These are phyloP conservation scores for Pseudomyrmex pallidus DNA, from an alignment of 1,140 invertebrate species.

Conservation along the genomic window DNA sequence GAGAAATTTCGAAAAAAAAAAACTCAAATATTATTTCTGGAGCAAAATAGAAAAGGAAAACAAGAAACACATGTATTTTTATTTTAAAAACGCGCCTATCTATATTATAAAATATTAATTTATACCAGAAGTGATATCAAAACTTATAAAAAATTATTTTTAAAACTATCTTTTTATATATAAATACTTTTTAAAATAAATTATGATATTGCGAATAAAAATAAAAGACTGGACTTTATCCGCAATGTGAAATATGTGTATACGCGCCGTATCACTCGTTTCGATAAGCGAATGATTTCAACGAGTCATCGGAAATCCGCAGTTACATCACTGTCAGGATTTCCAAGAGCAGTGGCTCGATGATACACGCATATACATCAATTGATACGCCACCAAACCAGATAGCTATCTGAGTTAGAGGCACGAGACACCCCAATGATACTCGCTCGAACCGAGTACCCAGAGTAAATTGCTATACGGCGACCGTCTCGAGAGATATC, in stretches of 20 bases:
- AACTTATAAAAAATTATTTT: no score
- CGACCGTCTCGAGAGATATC: conserved; percentile 60
- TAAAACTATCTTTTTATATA: no score
- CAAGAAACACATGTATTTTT: no score
- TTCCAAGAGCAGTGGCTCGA: neutral
- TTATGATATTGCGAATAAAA: no score
- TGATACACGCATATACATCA: conserved; percentile 7
- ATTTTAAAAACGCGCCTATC: no score
- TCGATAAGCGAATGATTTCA: neutral
- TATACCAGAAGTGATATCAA: no score
- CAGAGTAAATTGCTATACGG: conserved; percentile 55
- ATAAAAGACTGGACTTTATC: neutral
- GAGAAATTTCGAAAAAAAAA: no score
- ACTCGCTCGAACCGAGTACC: conserved; percentile 36
- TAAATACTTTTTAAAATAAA: no score
- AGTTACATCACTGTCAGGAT: conserved; percentile 25
- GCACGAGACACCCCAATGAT: conserved; percentile 11
- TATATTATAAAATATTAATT: no score
- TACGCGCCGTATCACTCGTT: neutral
- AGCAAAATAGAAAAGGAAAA: no score
- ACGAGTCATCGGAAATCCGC: conserved; percentile 51
- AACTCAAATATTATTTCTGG: neutral
- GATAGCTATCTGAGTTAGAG: conserved; percentile 63
- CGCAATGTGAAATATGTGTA: neutral
- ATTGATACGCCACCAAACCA: conserved; percentile 46